phyloP scores from a whole-genome alignment of 2,797 vertebrate genomes.

The Melanotaenia nigrans region DNA sequence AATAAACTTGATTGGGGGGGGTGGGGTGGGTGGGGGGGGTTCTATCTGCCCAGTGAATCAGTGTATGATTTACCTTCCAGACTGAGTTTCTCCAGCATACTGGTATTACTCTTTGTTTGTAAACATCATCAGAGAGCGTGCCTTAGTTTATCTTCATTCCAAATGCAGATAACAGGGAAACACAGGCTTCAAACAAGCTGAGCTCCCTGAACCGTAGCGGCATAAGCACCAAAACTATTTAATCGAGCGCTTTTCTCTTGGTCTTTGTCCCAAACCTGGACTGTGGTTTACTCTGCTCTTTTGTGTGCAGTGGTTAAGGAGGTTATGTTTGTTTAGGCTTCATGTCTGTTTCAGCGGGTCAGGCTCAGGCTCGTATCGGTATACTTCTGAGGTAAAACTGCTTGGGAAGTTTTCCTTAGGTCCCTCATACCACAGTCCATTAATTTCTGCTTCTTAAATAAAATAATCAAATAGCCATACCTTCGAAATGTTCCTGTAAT shows the following conservation, averaged over 20 bases:
- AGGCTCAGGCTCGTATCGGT: conserved; percentile 40
- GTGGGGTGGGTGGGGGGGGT: neutral
- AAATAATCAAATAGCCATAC: conserved; percentile 24
- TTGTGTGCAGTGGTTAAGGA: conserved; percentile 47
- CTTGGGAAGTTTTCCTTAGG: conserved; percentile 36
- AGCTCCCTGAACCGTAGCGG: conserved; percentile 47
- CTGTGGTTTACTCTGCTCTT: conserved; percentile 38
- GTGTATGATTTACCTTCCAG: conserved; percentile 17
- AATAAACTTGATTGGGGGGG: no score
- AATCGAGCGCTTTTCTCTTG: conserved; percentile 71
- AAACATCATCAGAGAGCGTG: conserved; percentile 53
- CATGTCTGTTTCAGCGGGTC: conserved; percentile 64
- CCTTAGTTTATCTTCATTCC: conserved; percentile 66
- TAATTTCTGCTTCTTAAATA: conserved; percentile 31
- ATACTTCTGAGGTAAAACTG: conserved; percentile 52
- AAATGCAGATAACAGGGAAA: conserved; percentile 58
- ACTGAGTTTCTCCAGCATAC: conserved; percentile 9
- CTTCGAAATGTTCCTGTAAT: conserved; percentile 14
- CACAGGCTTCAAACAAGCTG: conserved; percentile 77
- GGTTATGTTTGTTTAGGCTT: conserved; percentile 72
- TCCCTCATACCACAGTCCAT: conserved; percentile 13
- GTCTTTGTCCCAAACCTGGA: conserved; percentile 49
- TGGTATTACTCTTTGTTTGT: conserved; percentile 38
- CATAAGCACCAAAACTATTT: conserved; percentile 73
- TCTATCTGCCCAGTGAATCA: conserved; percentile 13